Evolutionary conservation across 2,113 vertebrate genomes (phyloP), one percentile per base, ranked within the genome.

Genomic region (Phyllostomus discolor): DNA sequence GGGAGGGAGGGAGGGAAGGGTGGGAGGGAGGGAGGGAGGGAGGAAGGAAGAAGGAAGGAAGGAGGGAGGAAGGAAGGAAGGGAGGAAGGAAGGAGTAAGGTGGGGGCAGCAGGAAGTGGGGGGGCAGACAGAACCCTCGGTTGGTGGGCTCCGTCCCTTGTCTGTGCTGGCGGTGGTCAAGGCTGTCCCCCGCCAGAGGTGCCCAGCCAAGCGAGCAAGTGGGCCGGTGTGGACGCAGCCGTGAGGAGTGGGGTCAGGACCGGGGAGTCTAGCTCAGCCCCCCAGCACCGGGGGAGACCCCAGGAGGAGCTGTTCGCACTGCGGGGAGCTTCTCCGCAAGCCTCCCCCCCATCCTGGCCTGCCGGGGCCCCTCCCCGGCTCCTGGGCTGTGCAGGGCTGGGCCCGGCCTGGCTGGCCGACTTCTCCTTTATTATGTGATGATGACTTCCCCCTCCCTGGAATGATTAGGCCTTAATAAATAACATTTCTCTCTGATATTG

Each of bases 391-490:
- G 28, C 35, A 2, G 10, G 84, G 57, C 46, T 15, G 52, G 95
- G 54, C 72, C 54, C 75, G 72, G 50, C 88, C 1, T 4, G 69
- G 62, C 88, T 33, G 54, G 50, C 46, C 38, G 57, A 93, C 92
- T 95, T 70, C 28, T 4, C 33, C 81, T 91, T 90, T 93, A 80
- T 95, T 87, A 79, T 80, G 20, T 91, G 84, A 50, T 67, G 80
- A 95, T 28, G 75, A 80, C 54, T 64, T 80, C 48, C 73, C 43
- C 79, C 73, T 93, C 82, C 87, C 89, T 7, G 41, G 91, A 82
- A 95, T 92, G 94, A 97, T 97, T 95, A 97, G 94, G 33, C 80
- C 89, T 94, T 97, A 97, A 97, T 97, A 96, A 98, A 98, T 98
- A 97, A 97, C 80, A 90, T 96, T 97, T 97, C 96, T 97, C 94